A percentile compares a stretch with the other conserved stretches of the same genome.
Conservation (phyloP, 2,797 vertebrate genomes). For the Sciaenops ocellatus region DNA sequence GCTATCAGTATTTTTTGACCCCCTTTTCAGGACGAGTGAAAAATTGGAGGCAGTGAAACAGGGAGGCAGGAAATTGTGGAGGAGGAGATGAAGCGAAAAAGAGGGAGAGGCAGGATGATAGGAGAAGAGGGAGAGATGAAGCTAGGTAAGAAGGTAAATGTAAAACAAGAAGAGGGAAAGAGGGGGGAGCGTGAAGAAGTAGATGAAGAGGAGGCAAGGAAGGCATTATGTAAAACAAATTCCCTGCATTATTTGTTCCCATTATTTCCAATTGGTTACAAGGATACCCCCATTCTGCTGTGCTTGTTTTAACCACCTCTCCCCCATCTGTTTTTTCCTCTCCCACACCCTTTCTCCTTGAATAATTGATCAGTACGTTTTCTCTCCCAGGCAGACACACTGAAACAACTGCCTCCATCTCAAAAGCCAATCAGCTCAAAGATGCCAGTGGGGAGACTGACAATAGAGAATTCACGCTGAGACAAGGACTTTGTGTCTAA, state of each 20-base stretch:
- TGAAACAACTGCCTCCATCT: constrained; percentile 69
- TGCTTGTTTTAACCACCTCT: constrained; percentile 42
- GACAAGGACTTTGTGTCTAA: constrained; percentile 23
- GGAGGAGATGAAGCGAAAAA: constrained; percentile 54
- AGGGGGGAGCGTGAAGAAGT: background rate
- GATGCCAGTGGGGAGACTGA: constrained; percentile 45
- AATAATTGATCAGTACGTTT: constrained; percentile 85
- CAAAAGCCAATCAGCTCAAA: constrained; percentile 60
- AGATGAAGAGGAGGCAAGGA: constrained; percentile 16
- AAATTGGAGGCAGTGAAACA: constrained; percentile 35
- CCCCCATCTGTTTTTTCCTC: constrained; percentile 38
- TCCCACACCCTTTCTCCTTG: constrained; percentile 68
- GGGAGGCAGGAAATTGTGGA: constrained; percentile 45
- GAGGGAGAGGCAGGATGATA: constrained; percentile 30
- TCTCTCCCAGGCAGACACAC: constrained; percentile 64
- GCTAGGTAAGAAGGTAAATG: constrained; percentile 18
- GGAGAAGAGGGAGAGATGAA: constrained; percentile 25
- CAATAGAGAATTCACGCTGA: constrained; percentile 45
- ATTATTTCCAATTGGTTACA: constrained; percentile 41
- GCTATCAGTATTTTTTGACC: constrained; percentile 40
- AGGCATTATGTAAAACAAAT: constrained; percentile 21
- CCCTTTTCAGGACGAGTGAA: constrained; percentile 41
- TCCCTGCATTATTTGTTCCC: background rate
- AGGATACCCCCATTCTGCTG: constrained; percentile 38
- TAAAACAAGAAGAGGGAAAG: constrained; percentile 13